Conservation (phyloP, 2,113 vertebrate genomes). For the Tetrao urogallus region DNA sequence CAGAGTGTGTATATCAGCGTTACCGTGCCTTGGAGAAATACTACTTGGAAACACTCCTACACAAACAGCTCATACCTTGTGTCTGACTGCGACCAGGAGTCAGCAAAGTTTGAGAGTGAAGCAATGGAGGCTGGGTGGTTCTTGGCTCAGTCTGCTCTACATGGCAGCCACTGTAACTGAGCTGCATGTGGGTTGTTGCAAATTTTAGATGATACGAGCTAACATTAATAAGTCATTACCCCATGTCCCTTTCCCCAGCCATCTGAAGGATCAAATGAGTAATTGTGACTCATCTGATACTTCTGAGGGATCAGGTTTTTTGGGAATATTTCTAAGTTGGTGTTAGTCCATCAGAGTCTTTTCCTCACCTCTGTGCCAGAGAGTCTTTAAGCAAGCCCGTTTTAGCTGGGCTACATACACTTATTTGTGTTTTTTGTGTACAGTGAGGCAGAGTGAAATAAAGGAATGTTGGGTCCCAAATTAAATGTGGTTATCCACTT, state of each 20-base stretch:
- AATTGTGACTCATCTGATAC: slow-evolving; percentile 46
- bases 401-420: not conserved
- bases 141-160: not conserved
- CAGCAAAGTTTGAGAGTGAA: not conserved
- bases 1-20: slow-evolving; percentile 4
- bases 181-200: not conserved
- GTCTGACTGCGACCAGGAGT: fast-evolving
- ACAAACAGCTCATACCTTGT: slow-evolving; percentile 21
- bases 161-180: not conserved
- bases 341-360: not conserved
- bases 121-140: not conserved
- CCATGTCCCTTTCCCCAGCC: not conserved
- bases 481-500: not conserved
- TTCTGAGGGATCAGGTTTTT: not conserved
- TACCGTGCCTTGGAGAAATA: not conserved
- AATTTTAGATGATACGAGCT: slow-evolving; percentile 8
- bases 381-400: not conserved
- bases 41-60: slow-evolving; percentile 31
- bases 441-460: not conserved
- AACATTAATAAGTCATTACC: slow-evolving; percentile 7
- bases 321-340: not conserved
- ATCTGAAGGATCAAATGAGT: slow-evolving; percentile 25
- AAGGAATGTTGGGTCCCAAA: not conserved
- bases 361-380: not conserved
- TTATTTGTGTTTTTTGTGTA: not conserved